Percentiles rank a stretch among this genome's conserved stretches.
These are phyloP conservation scores for Podargus strigoides DNA, from an alignment of 2,797 vertebrate genomes.

Conservation along the genomic window DNA sequence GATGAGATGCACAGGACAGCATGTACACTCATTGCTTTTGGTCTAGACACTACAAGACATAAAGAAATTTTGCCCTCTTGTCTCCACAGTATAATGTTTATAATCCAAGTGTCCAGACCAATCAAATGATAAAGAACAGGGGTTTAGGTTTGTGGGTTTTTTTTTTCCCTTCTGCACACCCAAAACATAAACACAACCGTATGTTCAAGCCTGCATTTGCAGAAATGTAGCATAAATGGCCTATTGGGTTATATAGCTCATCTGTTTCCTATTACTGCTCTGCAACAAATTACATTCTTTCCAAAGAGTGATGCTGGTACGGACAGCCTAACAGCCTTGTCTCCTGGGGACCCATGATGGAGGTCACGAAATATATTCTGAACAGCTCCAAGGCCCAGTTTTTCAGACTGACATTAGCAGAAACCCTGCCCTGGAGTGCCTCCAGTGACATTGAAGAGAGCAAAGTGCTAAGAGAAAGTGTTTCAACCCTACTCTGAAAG, in stretches of 20 bases:
- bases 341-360: not conserved
- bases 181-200: conserved; percentile 28
- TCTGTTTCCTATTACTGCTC: conserved; percentile 57
- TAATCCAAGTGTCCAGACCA: conserved; percentile 18
- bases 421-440: not conserved
- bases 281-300: conserved; percentile 14
- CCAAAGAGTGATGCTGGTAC: not conserved
- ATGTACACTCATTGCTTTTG: conserved; percentile 25
- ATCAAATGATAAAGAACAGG: conserved; percentile 29
- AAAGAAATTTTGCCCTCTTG: conserved; percentile 9
- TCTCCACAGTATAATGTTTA: conserved; percentile 16
- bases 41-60: conserved; percentile 50
- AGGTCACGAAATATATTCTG: not conserved
- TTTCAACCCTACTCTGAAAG: not conserved
- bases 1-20: conserved; percentile 30
- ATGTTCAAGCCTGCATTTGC: conserved; percentile 7
- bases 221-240: conserved; percentile 32
- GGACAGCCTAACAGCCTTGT: not conserved
- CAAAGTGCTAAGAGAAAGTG: not conserved
- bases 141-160: not conserved
- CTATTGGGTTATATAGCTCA: conserved; percentile 45
- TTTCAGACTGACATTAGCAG: not conserved
- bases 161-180: not conserved
- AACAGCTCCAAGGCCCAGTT: not conserved
- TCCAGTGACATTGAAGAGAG: not conserved